Conservation (phyloP, 2,797 vertebrate genomes). For the Thunnus albacares region DNA sequence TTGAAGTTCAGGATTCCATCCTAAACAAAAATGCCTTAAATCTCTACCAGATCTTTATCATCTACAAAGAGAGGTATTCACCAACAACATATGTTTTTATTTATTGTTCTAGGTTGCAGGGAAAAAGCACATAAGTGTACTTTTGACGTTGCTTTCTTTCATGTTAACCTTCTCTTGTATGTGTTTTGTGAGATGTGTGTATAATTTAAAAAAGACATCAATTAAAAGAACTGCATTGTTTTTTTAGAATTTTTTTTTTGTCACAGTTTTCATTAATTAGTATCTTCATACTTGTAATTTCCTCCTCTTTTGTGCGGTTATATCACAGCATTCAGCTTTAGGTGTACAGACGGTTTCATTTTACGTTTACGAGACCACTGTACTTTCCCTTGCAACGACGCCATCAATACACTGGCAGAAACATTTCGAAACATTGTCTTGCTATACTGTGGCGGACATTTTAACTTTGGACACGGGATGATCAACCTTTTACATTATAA, state of each 20-base stretch:
- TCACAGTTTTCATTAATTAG: no score
- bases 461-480: not conserved
- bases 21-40: constrained; percentile 92
- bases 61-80: constrained; percentile 94
- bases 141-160: not conserved
- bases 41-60: constrained; percentile 93
- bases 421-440: not conserved
- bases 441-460: not conserved
- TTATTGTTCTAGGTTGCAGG: not conserved
- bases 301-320: not conserved
- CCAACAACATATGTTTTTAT: not conserved
- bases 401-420: not conserved
- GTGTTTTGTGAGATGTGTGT: not conserved
- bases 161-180: not conserved
- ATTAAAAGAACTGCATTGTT: not conserved
- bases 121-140: not conserved
- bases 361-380: not conserved
- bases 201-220: not conserved
- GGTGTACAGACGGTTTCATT: not conserved
- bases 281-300: not conserved
- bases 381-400: not conserved
- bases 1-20: constrained; percentile 93
- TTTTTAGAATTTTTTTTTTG: no score
- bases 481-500: not conserved
- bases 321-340: not conserved